Evolutionary conservation across 92 coral and sea anemone species (phyloP), one percentile per base, ranked within the genome.

Genomic region (Anthopleura xanthogrammica): DNA sequence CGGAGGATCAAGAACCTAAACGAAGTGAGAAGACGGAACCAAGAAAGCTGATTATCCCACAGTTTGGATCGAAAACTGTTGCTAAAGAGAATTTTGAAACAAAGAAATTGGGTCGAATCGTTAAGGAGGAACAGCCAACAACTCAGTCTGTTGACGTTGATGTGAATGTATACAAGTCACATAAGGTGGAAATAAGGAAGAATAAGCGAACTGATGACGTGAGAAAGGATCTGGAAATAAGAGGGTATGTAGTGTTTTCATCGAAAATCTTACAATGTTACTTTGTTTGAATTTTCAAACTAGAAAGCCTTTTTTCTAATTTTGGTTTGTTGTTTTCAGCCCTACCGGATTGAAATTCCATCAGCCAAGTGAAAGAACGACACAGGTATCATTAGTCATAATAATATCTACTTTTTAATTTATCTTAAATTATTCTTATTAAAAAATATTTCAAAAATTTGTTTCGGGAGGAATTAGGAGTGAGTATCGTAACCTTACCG

Each of bases 1-100:
- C 60, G 2, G 79, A 76, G 46, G 60, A 76, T 9, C 0, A 23
- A 9, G 64, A 52, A 60, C 80, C 80, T 77, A 22, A 77, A 48
- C 5, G 54, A 60, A 46, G 50, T 46, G 66, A 52, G 16, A 7
- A 12, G 13, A 39, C 14, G 2, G 16, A 50, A 57, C 80, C 80
- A 20, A 77, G 54, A 56, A 77, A 77, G 19, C 16, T 77, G 7
- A 23, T n/a, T 20, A 54, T 77, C 66, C 80, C 80, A 54, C 41
- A 77, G 41, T 77, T 52, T 77, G 42, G 74, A 10, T 68, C 74
- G 16, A 10, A 68, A 68, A 29, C 74, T 24, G 40, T 68, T 8
- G 29, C 7, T 24, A 68, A 77, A 23, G 66, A 77, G 0, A 56
- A 48, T 14, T 12, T 24, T 10, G 66, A 54, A 7, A 58, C 62